Percentiles rank a stretch among this genome's conserved stretches.
phyloP scores from a whole-genome alignment of 2,113 vertebrate genomes.

The Strix aluco region DNA sequence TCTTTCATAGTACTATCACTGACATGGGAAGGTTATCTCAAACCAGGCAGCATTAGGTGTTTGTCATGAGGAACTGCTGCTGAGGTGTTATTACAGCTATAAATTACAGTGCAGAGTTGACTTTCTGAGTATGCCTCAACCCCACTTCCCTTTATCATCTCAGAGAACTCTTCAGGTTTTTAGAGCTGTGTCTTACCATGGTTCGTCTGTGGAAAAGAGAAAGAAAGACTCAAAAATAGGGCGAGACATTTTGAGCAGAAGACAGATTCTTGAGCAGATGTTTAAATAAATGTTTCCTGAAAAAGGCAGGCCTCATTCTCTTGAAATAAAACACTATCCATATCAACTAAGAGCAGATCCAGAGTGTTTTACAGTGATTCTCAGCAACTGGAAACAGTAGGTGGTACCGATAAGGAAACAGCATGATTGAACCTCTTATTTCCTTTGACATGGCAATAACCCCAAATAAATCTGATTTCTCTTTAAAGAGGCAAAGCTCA shows the following conservation, averaged over 20 bases:
- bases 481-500: background rate
- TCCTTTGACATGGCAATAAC: slow-evolving; percentile 27
- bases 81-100: background rate
- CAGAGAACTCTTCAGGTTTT: background rate
- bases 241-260: background rate
- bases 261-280: background rate
- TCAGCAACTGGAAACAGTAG: slow-evolving; percentile 22
- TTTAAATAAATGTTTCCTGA: slow-evolving; percentile 22
- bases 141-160: background rate
- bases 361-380: background rate
- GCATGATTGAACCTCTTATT: slow-evolving; percentile 21
- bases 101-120: background rate
- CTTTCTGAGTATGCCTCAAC: background rate
- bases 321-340: background rate
- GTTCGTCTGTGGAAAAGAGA: background rate
- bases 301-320: background rate
- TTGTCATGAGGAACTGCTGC: background rate
- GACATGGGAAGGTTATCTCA: background rate
- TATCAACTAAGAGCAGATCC: background rate
- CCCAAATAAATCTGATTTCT: slow-evolving; percentile 8
- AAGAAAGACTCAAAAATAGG: background rate
- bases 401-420: background rate
- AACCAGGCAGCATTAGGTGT: background rate
- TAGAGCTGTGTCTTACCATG: background rate
- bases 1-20: background rate